Conservation (phyloP, 1,140 invertebrate species). For the Piezodorus guildinii region DNA sequence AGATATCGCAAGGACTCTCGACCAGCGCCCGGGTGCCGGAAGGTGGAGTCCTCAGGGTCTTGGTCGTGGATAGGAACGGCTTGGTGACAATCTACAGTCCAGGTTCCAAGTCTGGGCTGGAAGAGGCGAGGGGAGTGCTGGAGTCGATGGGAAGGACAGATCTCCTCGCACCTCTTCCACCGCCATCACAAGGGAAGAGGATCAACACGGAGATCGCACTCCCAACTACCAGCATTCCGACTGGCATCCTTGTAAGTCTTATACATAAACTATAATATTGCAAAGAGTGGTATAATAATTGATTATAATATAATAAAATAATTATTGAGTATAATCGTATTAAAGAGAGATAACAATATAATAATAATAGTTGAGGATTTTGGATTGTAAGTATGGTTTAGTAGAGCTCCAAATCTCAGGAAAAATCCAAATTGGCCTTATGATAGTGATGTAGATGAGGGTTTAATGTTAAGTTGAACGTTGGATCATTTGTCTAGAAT, state of each 20-base stretch:
- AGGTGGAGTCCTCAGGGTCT: conserved; percentile 46
- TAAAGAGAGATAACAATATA: too few species aligned
- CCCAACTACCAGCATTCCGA: conserved; percentile 36
- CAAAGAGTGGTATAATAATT: too few species aligned
- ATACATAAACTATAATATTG: too few species aligned
- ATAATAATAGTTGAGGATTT: too few species aligned
- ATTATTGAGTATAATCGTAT: too few species aligned
- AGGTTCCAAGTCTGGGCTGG: conserved; percentile 8
- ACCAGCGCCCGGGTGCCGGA: conserved; percentile 44
- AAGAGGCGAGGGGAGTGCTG: conserved; percentile 19
- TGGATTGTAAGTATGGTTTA: too few species aligned
- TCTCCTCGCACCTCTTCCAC: neutral
- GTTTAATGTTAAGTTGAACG: too few species aligned
- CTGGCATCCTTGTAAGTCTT: neutral
- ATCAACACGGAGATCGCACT: conserved; percentile 43
- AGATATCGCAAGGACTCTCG: conserved; percentile 50
- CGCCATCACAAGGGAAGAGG: conserved; percentile 33
- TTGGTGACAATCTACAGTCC: conserved; percentile 51
- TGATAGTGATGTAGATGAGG: too few species aligned
- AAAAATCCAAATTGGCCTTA: too few species aligned
- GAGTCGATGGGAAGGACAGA: conserved; percentile 17
- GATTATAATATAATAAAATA: too few species aligned
- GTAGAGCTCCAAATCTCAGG: too few species aligned
- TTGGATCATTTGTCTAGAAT: too few species aligned
- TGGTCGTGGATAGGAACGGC: conserved; percentile 51